phyloP scores from a whole-genome alignment of 2,888 invertebrate species.

The Calameuta idolon region DNA sequence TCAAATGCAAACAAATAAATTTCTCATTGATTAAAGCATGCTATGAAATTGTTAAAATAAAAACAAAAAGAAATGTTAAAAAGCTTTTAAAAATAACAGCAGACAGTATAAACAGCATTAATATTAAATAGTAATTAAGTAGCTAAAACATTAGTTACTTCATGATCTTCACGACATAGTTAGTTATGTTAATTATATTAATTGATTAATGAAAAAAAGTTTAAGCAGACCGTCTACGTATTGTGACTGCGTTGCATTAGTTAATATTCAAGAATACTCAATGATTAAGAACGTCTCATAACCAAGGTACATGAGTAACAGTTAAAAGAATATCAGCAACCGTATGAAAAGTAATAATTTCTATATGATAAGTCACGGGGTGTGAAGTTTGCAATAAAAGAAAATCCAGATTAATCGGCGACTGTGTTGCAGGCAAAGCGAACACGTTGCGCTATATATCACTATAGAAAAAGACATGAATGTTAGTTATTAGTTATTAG shows the following conservation, averaged over 20 bases:
- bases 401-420: conserved; percentile 22
- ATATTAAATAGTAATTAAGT: background rate
- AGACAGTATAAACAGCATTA: background rate
- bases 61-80: background rate
- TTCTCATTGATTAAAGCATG: background rate
- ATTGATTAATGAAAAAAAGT: background rate
- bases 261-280: background rate
- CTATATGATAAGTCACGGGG: background rate
- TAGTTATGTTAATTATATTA: background rate
- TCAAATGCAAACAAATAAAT: background rate
- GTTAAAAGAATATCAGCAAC: background rate
- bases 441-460: conserved; percentile 29
- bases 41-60: background rate
- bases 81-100: background rate
- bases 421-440: conserved; percentile 19
- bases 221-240: background rate
- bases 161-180: background rate
- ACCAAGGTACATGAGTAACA: background rate
- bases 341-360: background rate
- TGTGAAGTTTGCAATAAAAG: background rate
- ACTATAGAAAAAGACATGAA: conserved; percentile 10
- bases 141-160: background rate
- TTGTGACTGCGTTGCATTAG: background rate
- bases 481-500: too few species aligned
- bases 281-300: background rate